Conservation (phyloP, 2,113 vertebrate genomes). For the cattle (Bos taurus) region ARS-UCD2.0 NC_037331.1:88042501-88043000, state of each 20-base stretch:
- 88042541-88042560: not conserved
- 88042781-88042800: not conserved
- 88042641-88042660: not conserved
- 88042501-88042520: slow-evolving; percentile 21
- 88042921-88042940: not conserved
- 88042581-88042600: not conserved
- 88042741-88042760: not conserved
- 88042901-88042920: not conserved
- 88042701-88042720: not conserved
- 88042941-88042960: not conserved
- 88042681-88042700: not conserved
- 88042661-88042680: not conserved
- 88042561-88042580: not conserved
- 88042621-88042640: not conserved
- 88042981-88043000: not conserved
- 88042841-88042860: not conserved
- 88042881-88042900: not conserved
- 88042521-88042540: not conserved
- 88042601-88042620: not conserved
- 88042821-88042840: not conserved
- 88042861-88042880: not conserved
- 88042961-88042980: not conserved
- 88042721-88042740: not conserved
- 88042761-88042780: not conserved
- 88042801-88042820: not conserved